Evolutionary conservation across 2,797 vertebrate species (phyloP).

Genomic region (Sebastes oblongus): DNA sequence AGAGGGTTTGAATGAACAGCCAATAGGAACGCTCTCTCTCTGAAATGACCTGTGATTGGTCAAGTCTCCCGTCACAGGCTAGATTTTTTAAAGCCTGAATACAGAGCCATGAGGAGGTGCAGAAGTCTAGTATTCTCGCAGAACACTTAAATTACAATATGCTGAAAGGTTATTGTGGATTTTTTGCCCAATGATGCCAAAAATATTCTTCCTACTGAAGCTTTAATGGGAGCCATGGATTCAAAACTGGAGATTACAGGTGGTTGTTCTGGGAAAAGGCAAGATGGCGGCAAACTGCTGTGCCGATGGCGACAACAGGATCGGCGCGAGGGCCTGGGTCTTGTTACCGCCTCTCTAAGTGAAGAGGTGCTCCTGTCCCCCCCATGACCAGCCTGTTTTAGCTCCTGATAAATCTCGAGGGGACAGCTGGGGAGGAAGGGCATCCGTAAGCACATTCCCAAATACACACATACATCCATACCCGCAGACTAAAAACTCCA

Average conservation of each 20-base stretch:
- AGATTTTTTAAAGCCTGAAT: too few species aligned
- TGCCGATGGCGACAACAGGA: conserved; percentile 8
- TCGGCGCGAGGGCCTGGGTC: conserved; percentile 44
- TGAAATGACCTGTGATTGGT: too few species aligned
- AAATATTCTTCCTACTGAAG: too few species aligned
- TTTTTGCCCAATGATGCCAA: too few species aligned
- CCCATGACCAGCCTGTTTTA: conserved; percentile 70
- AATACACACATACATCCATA: conserved; percentile 60
- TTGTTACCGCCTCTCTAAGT: conserved; percentile 64
- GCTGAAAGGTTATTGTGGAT: too few species aligned
- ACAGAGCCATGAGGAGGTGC: too few species aligned
- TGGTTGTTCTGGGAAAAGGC: conserved; percentile 29
- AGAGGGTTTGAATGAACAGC: rapidly evolving
- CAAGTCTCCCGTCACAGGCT: too few species aligned
- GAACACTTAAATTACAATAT: too few species aligned
- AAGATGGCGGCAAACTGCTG: conserved; percentile 26
- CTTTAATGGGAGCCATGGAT: conserved; percentile 15
- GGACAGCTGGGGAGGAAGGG: conserved; percentile 78
- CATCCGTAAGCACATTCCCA: conserved; percentile 80
- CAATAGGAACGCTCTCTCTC: too few species aligned
- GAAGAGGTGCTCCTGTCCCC: conserved; percentile 55
- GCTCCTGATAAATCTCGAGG: conserved; percentile 78
- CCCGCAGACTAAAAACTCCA: conserved; percentile 64
- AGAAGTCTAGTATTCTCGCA: too few species aligned
- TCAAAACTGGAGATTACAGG: conserved; percentile 54